Evolutionary conservation across 1,140 invertebrate species (phyloP), one percentile per base, ranked within the genome.

Genomic region (Drosophila teissieri): DNA sequence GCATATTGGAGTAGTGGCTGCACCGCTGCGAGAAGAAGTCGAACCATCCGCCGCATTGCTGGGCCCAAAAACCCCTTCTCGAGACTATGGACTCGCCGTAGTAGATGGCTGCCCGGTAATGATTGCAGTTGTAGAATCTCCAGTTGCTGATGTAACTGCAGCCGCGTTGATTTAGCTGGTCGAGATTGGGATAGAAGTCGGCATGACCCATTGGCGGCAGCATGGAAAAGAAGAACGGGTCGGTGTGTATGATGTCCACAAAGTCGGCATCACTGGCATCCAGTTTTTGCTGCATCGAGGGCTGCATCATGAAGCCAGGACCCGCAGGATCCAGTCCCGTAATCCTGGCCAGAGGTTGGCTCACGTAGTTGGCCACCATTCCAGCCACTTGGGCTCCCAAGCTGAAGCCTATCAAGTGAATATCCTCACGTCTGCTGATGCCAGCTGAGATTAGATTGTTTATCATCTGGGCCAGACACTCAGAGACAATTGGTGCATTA

Each of bases 331-430:
- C 92, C 1, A 92, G 55, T 27, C 91, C 91, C 1, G 91, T 92
- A 6, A 92, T 92, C 34, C 91, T 68, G 1, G 67, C 52, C 40
- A 92, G 55, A 8, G 79, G 77, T 17, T 79, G 46, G 2, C 64
- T 57, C 34, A 81, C 63, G 73, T 79, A 70, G 14, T 92, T 92
- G n/a, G 91, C 76, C 15, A 96, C 95, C 84, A 97, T 97, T 1
- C 97, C 98, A 0, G 97, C 96, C 1, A 98, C 95, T 86, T 99
- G 98, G 2, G 97, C 97, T 0, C 98, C 98, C 56, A 96, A 92
- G 65, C 95, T 96, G 92, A 97, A 98, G 0, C 97, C 98, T 78
- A 98, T 96, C 31, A 98, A 77, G 86, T 98, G 98, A 22, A 97
- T 78, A 14, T 90, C 58, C 14, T 77, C 53, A 93, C 68, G 94